Conservation (phyloP, 2,113 vertebrate species). For the Lagopus leucura region DNA sequence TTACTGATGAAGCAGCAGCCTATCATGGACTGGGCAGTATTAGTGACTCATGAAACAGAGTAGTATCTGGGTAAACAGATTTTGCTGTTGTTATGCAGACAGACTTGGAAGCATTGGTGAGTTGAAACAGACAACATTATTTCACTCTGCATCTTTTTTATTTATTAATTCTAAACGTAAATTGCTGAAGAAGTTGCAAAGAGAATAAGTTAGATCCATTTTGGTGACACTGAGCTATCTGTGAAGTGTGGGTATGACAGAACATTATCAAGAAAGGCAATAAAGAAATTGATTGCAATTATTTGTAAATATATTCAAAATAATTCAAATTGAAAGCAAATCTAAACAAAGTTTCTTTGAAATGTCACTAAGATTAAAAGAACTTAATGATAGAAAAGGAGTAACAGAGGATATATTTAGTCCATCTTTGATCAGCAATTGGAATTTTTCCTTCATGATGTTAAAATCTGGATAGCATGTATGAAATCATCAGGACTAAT, state of each 20-base stretch:
- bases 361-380: not conserved
- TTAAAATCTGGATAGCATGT: not conserved
- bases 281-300: not conserved
- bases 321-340: not conserved
- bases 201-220: not conserved
- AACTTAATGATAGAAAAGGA: not conserved
- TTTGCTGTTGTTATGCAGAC: not conserved
- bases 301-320: not conserved
- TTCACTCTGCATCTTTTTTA: not conserved
- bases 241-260: not conserved
- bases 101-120: not conserved
- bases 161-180: not conserved
- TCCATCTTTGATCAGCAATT: not conserved
- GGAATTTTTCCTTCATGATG: not conserved
- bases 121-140: not conserved
- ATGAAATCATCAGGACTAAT: not conserved
- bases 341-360: not conserved
- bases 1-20: not conserved
- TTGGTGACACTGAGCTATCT: not conserved
- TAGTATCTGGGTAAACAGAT: not conserved
- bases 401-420: not conserved
- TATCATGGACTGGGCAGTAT: not conserved
- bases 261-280: not conserved
- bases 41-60: not conserved
- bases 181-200: not conserved